Conservation (phyloP, 2,797 vertebrate species). For the Myotis myotis region DNA sequence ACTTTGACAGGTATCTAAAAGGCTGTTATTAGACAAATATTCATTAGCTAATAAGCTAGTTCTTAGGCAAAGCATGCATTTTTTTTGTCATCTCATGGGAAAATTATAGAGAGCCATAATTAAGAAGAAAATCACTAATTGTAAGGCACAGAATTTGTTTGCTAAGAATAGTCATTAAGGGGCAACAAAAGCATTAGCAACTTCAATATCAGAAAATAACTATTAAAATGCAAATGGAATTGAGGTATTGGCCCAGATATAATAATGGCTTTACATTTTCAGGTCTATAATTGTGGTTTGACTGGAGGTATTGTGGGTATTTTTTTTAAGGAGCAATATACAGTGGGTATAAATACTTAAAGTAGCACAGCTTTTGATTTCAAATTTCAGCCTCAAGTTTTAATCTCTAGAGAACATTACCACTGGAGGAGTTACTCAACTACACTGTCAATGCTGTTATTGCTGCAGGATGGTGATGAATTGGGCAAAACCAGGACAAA, state of each 20-base stretch:
- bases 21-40: conserved; percentile 66
- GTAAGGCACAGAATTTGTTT: conserved; percentile 66
- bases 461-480: conserved; percentile 39
- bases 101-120: conserved; percentile 67
- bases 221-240: conserved; percentile 62
- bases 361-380: neutral
- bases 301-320: conserved; percentile 20
- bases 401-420: conserved; percentile 62
- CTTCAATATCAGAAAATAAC: conserved; percentile 62
- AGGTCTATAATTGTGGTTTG: conserved; percentile 54
- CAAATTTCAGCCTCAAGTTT: conserved; percentile 60
- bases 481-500: conserved; percentile 21
- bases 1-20: conserved; percentile 71
- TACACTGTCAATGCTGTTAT: neutral
- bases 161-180: conserved; percentile 64
- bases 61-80: conserved; percentile 73
- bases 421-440: neutral
- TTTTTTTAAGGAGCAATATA: conserved; percentile 50
- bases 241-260: conserved; percentile 1
- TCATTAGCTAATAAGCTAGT: conserved; percentile 73
- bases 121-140: conserved; percentile 74
- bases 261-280: conserved; percentile 59
- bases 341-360: neutral
- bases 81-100: conserved; percentile 54
- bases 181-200: conserved; percentile 51